phyloP scores from a whole-genome alignment of 2,888 invertebrate species.

The Chouioia cunea region DNA sequence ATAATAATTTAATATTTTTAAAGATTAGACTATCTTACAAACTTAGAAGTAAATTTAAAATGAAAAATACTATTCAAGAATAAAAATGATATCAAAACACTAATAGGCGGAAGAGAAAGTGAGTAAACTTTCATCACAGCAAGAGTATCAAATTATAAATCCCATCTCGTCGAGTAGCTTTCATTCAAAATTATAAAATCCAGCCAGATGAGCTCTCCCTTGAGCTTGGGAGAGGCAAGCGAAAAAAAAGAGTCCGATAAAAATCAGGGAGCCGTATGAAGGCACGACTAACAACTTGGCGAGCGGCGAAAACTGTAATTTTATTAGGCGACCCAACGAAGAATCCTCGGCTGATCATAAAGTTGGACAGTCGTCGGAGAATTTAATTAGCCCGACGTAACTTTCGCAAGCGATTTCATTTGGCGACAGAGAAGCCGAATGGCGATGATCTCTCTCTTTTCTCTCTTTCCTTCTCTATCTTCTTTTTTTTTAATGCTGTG shows the following conservation, averaged over 20 bases:
- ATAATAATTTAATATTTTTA: too few species aligned
- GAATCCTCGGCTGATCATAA: slow-evolving; percentile 53
- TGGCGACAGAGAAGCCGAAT: slow-evolving; percentile 40
- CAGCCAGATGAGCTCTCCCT: not conserved
- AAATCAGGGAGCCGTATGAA: slow-evolving; percentile 49
- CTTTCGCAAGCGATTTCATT: slow-evolving; percentile 56
- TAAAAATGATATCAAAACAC: too few species aligned
- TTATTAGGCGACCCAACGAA: slow-evolving; percentile 36
- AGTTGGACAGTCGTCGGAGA: slow-evolving; percentile 54
- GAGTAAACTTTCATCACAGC: too few species aligned
- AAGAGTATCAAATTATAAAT: slow-evolving; percentile 22
- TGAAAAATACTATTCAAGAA: too few species aligned
- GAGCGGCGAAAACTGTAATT: slow-evolving; percentile 46
- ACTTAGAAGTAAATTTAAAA: too few species aligned
- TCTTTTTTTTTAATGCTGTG: slow-evolving; percentile 28
- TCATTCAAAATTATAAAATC: slow-evolving; percentile 36
- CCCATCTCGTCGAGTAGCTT: slow-evolving; percentile 8
- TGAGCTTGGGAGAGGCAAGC: slow-evolving; percentile 10
- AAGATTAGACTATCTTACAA: too few species aligned
- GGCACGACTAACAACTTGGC: slow-evolving; percentile 24
- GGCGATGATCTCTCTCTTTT: slow-evolving; percentile 23
- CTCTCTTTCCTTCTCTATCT: too few species aligned
- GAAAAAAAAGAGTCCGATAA: slow-evolving; percentile 30
- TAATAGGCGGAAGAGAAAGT: too few species aligned
- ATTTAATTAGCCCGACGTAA: slow-evolving; percentile 57